Evolutionary conservation across 2,113 vertebrate species (phyloP).

Genomic region (Falco punctatus): DNA sequence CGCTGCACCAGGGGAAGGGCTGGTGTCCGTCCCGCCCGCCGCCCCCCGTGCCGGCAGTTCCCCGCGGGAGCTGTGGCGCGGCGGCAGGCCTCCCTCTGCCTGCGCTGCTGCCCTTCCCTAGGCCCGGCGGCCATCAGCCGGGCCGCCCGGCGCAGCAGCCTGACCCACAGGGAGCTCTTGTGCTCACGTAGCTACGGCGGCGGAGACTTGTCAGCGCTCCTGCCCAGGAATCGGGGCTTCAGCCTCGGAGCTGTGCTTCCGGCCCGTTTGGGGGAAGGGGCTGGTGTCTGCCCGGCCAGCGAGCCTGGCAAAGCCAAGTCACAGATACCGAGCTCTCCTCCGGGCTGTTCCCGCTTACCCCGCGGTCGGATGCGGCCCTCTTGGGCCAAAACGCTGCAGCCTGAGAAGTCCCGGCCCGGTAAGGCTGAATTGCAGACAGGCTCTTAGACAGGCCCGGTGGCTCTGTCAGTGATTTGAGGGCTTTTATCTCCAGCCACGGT

Average conservation of each 20-base stretch:
- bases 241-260: not conserved
- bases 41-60: too few relatives aligned
- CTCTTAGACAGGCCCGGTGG: not conserved
- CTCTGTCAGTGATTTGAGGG: not conserved
- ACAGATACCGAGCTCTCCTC: fast-evolving
- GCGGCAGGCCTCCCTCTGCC: not conserved
- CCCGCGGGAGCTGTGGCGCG: not conserved
- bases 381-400: not conserved
- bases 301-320: not conserved
- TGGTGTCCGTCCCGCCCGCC: not conserved
- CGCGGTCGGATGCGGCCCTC: fast-evolving
- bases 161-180: fast-evolving
- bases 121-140: not conserved
- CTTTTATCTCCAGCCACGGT: not conserved
- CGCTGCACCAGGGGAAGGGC: not conserved
- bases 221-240: not conserved
- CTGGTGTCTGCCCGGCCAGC: not conserved
- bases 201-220: not conserved
- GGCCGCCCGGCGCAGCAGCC: not conserved
- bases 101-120: too few relatives aligned
- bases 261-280: not conserved
- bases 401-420: not conserved
- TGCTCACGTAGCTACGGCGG: not conserved
- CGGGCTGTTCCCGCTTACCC: not conserved
- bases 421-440: not conserved